phyloP scores from a whole-genome alignment of 2,113 vertebrate species.

The Ciconia stormi region DNA sequence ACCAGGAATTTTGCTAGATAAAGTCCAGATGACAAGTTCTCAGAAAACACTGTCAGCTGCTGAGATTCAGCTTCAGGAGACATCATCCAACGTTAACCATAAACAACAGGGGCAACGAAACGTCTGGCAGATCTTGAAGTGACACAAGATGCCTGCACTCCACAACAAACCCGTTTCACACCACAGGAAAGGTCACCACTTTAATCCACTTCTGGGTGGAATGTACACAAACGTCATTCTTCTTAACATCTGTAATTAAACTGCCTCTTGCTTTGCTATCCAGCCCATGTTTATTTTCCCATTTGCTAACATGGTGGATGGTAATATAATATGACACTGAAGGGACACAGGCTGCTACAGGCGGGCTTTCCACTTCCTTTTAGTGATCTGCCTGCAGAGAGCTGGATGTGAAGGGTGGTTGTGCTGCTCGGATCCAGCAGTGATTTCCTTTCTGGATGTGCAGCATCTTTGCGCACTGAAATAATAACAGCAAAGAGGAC shows the following conservation, averaged over 20 bases:
- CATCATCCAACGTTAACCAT: conserved; percentile 30
- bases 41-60: conserved; percentile 20
- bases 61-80: conserved; percentile 16
- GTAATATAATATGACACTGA: conserved; percentile 65
- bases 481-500: neutral
- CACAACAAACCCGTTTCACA: conserved; percentile 59
- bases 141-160: conserved; percentile 11
- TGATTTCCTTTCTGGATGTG: conserved; percentile 1
- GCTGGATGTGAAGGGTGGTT: neutral
- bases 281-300: conserved; percentile 70
- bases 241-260: conserved; percentile 68
- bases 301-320: conserved; percentile 52
- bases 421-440: neutral
- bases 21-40: conserved; percentile 64
- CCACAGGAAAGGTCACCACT: conserved; percentile 62
- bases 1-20: conserved; percentile 53
- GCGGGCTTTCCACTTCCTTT: neutral
- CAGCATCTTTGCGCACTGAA: conserved; percentile 11
- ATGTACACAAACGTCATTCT: conserved; percentile 73
- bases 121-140: conserved; percentile 22
- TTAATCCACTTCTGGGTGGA: conserved; percentile 68
- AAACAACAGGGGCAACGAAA: conserved; percentile 56
- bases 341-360: conserved; percentile 36
- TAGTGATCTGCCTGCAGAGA: neutral
- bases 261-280: conserved; percentile 62